Conservation (phyloP, 2,113 vertebrate species). For the Cephalopholis sonnerati region DNA sequence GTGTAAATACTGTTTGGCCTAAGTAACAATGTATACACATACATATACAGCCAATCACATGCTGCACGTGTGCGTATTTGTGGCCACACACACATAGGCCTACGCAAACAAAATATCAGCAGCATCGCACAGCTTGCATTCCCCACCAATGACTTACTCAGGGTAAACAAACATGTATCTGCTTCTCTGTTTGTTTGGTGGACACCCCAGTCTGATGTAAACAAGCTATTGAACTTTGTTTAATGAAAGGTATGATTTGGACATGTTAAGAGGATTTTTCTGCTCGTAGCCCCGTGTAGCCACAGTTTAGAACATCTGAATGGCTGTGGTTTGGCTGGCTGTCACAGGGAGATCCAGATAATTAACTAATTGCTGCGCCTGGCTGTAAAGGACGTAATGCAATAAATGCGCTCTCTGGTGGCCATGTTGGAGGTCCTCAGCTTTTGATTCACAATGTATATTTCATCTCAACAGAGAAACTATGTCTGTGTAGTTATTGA, state of each 20-base stretch:
- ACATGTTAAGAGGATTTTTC: slow-evolving; percentile 31
- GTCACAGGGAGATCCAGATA: not conserved
- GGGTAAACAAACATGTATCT: slow-evolving; percentile 72
- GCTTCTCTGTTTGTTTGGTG: slow-evolving; percentile 64
- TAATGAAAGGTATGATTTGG: slow-evolving; percentile 45
- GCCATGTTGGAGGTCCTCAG: not conserved
- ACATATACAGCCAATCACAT: slow-evolving; percentile 25
- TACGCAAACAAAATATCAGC: slow-evolving; percentile 63
- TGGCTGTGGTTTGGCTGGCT: slow-evolving; percentile 47
- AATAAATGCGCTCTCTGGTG: not conserved
- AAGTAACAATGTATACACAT: slow-evolving; percentile 50
- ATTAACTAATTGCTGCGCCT: slow-evolving; percentile 4
- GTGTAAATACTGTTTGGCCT: slow-evolving; percentile 52
- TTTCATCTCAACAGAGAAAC: no score
- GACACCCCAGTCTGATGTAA: slow-evolving; percentile 59
- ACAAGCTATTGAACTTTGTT: slow-evolving; percentile 61
- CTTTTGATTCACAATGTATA: not conserved
- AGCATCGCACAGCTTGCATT: slow-evolving; percentile 71
- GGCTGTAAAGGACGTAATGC: not conserved
- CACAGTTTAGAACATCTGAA: slow-evolving; percentile 37
- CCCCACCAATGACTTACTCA: slow-evolving; percentile 54
- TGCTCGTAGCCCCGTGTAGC: not conserved
- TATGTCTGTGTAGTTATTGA: no score
- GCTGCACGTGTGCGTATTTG: slow-evolving; percentile 16
- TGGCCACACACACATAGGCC: slow-evolving; percentile 32